phyloP scores from a whole-genome alignment of 2,113 vertebrate genomes.

The Turnix velox region DNA sequence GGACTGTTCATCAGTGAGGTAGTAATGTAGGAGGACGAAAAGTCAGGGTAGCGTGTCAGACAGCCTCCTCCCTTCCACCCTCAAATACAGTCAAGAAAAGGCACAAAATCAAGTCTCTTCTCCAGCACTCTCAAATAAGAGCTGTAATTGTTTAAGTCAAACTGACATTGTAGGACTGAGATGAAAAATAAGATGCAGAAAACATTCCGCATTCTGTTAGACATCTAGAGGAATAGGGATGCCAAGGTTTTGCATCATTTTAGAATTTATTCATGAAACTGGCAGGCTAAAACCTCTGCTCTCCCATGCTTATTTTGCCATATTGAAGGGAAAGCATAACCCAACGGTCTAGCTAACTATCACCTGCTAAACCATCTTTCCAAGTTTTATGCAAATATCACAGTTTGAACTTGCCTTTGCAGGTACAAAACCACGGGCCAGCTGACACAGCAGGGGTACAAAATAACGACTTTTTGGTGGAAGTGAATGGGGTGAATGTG shows the following conservation, averaged over 20 bases:
- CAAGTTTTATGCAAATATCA: not conserved
- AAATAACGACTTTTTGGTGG: slow-evolving; percentile 82
- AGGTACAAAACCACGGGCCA: slow-evolving; percentile 80
- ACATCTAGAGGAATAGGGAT: not conserved
- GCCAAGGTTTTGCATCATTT: not conserved
- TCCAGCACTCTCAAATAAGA: not conserved
- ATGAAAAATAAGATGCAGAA: not conserved
- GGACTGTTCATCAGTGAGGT: slow-evolving; percentile 87
- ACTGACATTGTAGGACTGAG: not conserved
- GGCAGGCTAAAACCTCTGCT: not conserved
- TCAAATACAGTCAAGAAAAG: not conserved
- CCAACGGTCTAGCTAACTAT: not conserved
- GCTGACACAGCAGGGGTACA: slow-evolving; percentile 82
- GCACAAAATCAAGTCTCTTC: not conserved
- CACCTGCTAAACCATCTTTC: not conserved
- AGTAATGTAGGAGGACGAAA: not conserved
- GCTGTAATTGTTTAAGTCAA: not conserved
- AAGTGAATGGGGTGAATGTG: slow-evolving; percentile 86
- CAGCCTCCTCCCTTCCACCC: not conserved
- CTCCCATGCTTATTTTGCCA: not conserved
- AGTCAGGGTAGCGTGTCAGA: not conserved
- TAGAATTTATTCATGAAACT: not conserved
- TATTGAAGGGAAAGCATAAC: not conserved
- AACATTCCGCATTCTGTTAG: not conserved
- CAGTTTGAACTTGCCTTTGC: not conserved